These are phyloP conservation scores for Ginglymostoma cirratum DNA, from an alignment of 2,113 vertebrate genomes.

Conservation along the genomic window DNA sequence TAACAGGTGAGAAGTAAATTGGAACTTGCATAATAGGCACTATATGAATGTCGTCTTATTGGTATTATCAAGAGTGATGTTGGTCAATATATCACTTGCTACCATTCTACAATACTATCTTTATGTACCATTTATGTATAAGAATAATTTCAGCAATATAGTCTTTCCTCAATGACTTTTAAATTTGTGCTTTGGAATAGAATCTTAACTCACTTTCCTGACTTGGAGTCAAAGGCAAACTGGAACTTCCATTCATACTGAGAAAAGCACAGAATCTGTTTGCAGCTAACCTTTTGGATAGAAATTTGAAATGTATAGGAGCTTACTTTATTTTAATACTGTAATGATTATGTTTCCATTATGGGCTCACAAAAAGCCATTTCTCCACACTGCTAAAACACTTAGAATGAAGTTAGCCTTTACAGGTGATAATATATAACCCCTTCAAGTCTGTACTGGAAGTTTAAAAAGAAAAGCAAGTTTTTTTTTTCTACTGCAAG, in stretches of 20 bases:
- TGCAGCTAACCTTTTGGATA: background rate
- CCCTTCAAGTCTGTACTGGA: background rate
- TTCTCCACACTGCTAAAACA: background rate
- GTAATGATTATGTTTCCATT: too few species aligned
- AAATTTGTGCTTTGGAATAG: background rate
- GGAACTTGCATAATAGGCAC: background rate
- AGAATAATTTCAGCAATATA: background rate
- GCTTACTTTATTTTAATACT: background rate
- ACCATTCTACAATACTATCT: background rate
- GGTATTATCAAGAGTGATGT: background rate
- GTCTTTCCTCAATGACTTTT: background rate
- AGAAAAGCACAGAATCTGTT: background rate
- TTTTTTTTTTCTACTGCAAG: background rate
- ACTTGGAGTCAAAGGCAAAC: background rate
- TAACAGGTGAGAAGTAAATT: constrained; percentile 44
- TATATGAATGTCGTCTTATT: background rate
- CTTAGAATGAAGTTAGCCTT: background rate
- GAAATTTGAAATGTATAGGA: background rate
- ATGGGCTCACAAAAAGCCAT: background rate
- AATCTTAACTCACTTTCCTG: background rate
- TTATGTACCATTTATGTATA: background rate
- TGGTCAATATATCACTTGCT: background rate
- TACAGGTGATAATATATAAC: background rate
- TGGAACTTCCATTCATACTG: background rate
- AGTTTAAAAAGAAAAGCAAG: background rate